Base-by-base conservation (phyloP, 2,888 invertebrate species). In the Uloborus plumipes region DNA sequence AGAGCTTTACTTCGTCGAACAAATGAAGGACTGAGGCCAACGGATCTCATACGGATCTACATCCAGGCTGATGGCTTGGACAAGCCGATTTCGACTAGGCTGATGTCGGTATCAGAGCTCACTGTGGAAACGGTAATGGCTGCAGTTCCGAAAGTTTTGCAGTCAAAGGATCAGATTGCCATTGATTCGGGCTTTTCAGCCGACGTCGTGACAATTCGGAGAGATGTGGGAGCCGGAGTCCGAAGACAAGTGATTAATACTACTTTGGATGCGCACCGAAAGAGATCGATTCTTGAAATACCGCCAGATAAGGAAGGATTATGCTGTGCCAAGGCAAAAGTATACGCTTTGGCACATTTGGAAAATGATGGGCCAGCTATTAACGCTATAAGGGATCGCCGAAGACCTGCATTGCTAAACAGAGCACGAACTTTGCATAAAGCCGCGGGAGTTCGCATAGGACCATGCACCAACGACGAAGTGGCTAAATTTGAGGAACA, bases 241-340 rank as follows among this genome's bases (percentile, higher is more conserved):
- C n/a, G 2, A 18, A 16, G 22, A 11, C 39, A 15, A 59, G 49
- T 61, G 0, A n/a, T 49, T 7, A 47, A 71, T 20, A 49, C n/a
- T 9, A 11, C 39, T 59, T 47, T 47, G 18, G 71, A 71, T 59
- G 11, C 59, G 1, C 49, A 49, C 4, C 6, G 22, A 16, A 71
- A 71, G 20, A 16, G 20, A 18, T 71, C 58, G 15, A 22, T 71
- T 15, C 22, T 71, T 0, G 15, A 22, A 2, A 61, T 71, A 20
- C 59, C 71, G 3, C 13, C 16, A 14, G 66, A 67, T 51, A 26
- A 20, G 6, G 67, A 67, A 67, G 67, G 67, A 20, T 22, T 71
- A 16, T 59, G 71, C 16, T 71, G 59, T 49, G 71, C 49, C 1
- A 71, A 59, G 49, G 59, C 71, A 20, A 71, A 59, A 2, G 59